Evolutionary conservation across 2,888 invertebrate species (phyloP), one percentile per base, ranked within the genome.

Genomic region (Siphlonurus alternatus): DNA sequence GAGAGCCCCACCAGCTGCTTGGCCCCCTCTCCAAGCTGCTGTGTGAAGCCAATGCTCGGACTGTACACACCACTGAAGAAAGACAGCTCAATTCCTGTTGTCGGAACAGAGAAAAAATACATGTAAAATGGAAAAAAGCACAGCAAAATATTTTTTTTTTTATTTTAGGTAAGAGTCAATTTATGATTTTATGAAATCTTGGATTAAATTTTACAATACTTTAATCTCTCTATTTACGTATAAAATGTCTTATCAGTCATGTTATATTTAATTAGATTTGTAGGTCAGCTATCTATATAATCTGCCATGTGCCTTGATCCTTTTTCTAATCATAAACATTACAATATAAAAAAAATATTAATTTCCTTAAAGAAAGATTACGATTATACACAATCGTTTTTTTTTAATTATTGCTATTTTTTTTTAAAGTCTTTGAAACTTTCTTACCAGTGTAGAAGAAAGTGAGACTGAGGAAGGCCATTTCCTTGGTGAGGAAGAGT

Each of bases 61-160:
- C 96, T 91, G 78, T 97, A 99, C 1, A 99, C 95, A 0, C 95
- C 95, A 72, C 94, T 94, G 79, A 90, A 96, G 80, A 98, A 98
- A 0, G 95, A 94, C 59, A 95, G 76, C 73, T 93, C 94, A 64
- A 97, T 77, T 23, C 98, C 94, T 91, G 74, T 15, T 51, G n/a
- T 15, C n/a, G n/a, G n/a, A n/a, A n/a, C n/a, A n/a, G 38, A 38
- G 38, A 65, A 60, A 68, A 65, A 74, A 72, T 66, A 66, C 67
- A 68, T 23, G 60, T 67, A 65, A 65, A 67, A 59, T 68, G 64
- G 51, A 60, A 38, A 23, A 18, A 56, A 51, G 63, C n/a, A n/a
- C n/a, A n/a, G n/a, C n/a, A n/a, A n/a, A n/a, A n/a, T n/a, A n/a
- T n/a, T n/a, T 64, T 38, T 56, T n/a, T 56, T n/a, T 20, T 53